Conservation (phyloP, 1,140 invertebrate genomes). For the Rhizoglyphus robini region DNA sequence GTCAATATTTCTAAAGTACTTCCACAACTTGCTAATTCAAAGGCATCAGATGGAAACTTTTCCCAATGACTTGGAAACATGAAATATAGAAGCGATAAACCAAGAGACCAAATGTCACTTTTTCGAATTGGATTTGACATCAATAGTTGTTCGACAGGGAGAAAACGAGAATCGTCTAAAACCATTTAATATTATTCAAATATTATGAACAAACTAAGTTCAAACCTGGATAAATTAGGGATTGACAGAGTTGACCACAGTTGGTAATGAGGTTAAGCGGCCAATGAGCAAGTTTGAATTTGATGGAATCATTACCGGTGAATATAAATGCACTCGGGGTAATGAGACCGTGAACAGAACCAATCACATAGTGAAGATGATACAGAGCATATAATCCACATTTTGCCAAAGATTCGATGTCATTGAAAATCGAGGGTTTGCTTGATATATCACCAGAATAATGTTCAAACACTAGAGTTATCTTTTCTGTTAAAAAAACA, state of each 20-base stretch:
- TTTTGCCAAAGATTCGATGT: constrained; percentile 14
- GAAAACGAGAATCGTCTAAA: constrained; percentile 18
- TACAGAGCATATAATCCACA: constrained; percentile 13
- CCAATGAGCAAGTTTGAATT: constrained; percentile 24
- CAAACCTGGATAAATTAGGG: constrained; percentile 8
- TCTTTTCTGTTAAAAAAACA: constrained; percentile 20
- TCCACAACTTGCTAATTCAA: constrained; percentile 11
- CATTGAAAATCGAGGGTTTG: not conserved
- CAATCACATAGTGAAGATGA: constrained; percentile 20
- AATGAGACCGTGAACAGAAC: constrained; percentile 20
- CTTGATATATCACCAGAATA: not conserved
- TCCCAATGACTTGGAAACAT: constrained; percentile 35
- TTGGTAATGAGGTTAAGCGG: constrained; percentile 21
- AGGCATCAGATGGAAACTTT: constrained; percentile 21
- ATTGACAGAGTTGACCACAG: constrained; percentile 15
- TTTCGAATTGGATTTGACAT: constrained; percentile 38
- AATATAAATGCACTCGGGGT: constrained; percentile 16
- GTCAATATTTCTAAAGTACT: constrained; percentile 15
- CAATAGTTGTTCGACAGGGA: constrained; percentile 19
- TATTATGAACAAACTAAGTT: not conserved
- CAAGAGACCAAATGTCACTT: constrained; percentile 79
- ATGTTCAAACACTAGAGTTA: constrained; percentile 23
- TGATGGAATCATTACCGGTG: not conserved
- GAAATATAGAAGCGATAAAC: constrained; percentile 67
- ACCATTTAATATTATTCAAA: not conserved